These are phyloP conservation scores for Himalopsyche japonica DNA, from an alignment of 2,888 invertebrate genomes.

Conservation along the genomic window DNA sequence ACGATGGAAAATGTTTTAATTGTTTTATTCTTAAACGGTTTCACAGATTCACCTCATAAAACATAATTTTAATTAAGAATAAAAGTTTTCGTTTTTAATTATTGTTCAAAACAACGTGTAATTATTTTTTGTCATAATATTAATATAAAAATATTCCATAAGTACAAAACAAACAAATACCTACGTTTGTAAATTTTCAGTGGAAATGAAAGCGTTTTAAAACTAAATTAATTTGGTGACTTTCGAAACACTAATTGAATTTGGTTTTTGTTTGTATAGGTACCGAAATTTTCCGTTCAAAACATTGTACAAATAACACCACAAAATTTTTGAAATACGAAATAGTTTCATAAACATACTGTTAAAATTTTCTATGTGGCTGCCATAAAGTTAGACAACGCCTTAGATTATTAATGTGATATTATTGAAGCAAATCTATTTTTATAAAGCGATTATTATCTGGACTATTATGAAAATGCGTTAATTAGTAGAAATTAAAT, in stretches of 20 bases:
- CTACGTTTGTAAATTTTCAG: background rate
- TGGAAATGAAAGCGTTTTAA: background rate
- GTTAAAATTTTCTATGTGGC: no score
- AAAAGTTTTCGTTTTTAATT: background rate
- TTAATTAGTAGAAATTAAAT: no score
- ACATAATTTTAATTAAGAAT: background rate
- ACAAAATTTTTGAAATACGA: no score
- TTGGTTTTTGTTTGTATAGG: background rate
- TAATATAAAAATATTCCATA: background rate
- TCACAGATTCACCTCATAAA: background rate
- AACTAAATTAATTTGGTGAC: background rate
- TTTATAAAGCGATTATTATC: no score
- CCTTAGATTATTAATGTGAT: no score
- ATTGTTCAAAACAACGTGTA: background rate
- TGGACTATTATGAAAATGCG: no score
- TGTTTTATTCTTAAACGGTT: conserved; percentile 15
- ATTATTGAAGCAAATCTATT: no score
- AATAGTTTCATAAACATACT: no score
- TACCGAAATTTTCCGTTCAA: no score
- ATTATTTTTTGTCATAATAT: background rate
- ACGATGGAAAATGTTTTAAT: conserved; percentile 33
- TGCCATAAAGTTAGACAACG: no score
- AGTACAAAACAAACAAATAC: background rate
- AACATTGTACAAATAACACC: no score
- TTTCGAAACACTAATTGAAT: background rate